A percentile compares a stretch with the other conserved stretches of the same genome.
Evolutionary conservation across 2,113 vertebrate genomes (phyloP).

Genomic region (Thamnophis sirtalis): DNA sequence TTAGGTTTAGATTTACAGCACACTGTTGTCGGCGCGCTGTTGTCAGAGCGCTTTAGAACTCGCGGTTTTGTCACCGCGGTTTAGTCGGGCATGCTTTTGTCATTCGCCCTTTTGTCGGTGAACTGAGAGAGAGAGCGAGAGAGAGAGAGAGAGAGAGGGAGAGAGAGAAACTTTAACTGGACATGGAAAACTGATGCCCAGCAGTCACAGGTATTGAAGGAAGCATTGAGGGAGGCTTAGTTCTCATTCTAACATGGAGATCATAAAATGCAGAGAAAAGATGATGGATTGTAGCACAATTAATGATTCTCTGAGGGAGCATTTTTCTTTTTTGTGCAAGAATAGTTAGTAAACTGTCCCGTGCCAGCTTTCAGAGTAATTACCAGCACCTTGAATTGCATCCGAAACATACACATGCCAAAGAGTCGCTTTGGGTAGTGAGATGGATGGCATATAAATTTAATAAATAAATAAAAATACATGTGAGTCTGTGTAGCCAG

Average conservation of each 20-base stretch:
- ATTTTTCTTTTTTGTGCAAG: not conserved
- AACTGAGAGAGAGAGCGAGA: too few relatives aligned
- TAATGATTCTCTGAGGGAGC: accelerated
- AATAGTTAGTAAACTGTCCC: not conserved
- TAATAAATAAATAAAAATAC: not conserved
- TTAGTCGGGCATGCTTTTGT: too few relatives aligned
- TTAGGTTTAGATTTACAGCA: too few relatives aligned
- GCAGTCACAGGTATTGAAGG: not conserved
- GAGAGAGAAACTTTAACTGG: not conserved
- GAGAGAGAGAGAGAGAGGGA: too few relatives aligned
- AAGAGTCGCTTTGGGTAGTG: not conserved
- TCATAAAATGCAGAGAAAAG: constrained; percentile 3
- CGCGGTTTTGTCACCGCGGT: too few relatives aligned
- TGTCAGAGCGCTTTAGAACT: too few relatives aligned
- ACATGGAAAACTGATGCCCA: not conserved
- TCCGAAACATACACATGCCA: not conserved
- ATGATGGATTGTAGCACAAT: not conserved
- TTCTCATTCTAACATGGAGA: constrained; percentile 1
- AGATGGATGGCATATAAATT: not conserved
- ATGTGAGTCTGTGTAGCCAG: not conserved
- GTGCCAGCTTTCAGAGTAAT: not conserved
- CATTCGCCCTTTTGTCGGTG: too few relatives aligned
- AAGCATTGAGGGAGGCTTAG: constrained; percentile 15
- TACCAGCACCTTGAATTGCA: not conserved
- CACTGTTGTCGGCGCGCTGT: too few relatives aligned